A percentile compares a stretch with the other conserved stretches of the same genome.
Evolutionary conservation across 2,797 vertebrate species (phyloP).

Genomic region (Dendrocincla fuliginosa): DNA sequence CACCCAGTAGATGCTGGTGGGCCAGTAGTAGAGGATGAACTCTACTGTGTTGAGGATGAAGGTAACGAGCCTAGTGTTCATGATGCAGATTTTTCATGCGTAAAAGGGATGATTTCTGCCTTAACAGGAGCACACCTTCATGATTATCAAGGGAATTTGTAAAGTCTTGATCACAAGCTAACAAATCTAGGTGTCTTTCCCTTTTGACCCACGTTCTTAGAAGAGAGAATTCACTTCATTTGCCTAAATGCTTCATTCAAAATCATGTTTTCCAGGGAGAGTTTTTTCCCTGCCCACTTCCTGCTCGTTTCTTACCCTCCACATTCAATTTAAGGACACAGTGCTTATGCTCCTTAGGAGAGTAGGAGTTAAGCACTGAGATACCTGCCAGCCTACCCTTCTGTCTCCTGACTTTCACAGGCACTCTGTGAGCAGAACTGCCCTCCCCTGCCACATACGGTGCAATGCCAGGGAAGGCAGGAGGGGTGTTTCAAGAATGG

Average conservation of each 20-base stretch:
- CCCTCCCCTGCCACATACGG: fast-evolving
- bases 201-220: background rate
- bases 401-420: background rate
- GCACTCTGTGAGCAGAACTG: fast-evolving
- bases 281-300: background rate
- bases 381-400: background rate
- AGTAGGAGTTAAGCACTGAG: background rate
- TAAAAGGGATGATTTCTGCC: background rate
- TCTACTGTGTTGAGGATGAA: background rate
- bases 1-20: background rate
- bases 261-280: background rate
- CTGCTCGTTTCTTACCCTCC: background rate
- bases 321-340: background rate
- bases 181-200: background rate
- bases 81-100: background rate
- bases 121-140: background rate
- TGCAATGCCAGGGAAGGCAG: background rate
- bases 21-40: background rate
- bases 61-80: background rate
- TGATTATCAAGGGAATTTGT: background rate
- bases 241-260: background rate
- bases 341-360: background rate
- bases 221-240: background rate
- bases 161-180: background rate
- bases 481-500: background rate